Evolutionary conservation across 2,113 vertebrate genomes (phyloP).

Genomic region (Pantherophis guttatus): DNA sequence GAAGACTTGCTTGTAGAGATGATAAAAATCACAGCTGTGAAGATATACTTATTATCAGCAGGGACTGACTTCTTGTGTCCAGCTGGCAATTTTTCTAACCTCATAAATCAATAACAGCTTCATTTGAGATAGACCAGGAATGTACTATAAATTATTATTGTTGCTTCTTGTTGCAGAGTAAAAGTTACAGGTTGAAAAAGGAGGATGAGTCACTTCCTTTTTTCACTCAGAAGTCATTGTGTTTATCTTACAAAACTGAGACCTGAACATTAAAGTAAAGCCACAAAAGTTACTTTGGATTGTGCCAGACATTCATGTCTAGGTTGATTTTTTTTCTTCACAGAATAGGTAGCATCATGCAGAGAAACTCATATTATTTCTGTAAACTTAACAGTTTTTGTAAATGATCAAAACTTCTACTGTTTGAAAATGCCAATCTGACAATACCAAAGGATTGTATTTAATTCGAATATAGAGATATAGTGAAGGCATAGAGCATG

Average conservation of each 20-base stretch:
- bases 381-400: neutral
- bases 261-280: neutral
- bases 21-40: slow-evolving; percentile 30
- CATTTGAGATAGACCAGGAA: slow-evolving; percentile 39
- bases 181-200: slow-evolving; percentile 31
- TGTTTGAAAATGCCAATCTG: neutral
- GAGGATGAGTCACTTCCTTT: slow-evolving; percentile 21
- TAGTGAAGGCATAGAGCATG: neutral
- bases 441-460: neutral
- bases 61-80: slow-evolving; percentile 46
- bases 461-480: neutral
- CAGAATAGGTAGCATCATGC: neutral
- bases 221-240: neutral
- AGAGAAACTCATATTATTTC: neutral
- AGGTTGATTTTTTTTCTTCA: neutral
- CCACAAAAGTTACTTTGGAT: neutral
- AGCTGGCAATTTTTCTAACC: slow-evolving; percentile 45
- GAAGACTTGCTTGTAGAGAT: slow-evolving; percentile 50
- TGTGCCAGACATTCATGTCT: neutral
- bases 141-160: slow-evolving; percentile 33
- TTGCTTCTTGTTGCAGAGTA: neutral
- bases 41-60: slow-evolving; percentile 43
- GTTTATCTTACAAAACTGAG: neutral
- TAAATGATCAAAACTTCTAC: neutral
- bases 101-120: slow-evolving; percentile 55